Evolutionary conservation across 2,113 vertebrate genomes (phyloP).

Genomic region (Mus musculus): DNA sequence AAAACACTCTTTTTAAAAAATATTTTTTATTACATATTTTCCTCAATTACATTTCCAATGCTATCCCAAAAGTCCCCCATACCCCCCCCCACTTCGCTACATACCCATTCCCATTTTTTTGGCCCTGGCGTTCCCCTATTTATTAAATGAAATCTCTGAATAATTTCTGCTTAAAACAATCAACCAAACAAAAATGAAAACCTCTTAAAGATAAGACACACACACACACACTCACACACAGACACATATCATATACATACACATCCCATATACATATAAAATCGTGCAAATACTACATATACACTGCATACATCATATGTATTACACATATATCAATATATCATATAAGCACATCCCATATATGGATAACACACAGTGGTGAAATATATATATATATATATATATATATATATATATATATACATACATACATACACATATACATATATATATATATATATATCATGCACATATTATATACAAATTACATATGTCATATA

Average conservation of each 20-base stretch:
- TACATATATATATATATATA: not conserved
- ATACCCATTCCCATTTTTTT: too few relatives aligned
- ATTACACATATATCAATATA: not conserved
- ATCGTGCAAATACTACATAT: too few relatives aligned
- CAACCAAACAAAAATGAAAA: too few relatives aligned
- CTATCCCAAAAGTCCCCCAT: too few relatives aligned
- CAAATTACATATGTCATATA: not conserved
- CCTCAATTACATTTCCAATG: too few relatives aligned
- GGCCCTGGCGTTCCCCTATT: too few relatives aligned
- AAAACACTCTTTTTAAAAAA: not conserved
- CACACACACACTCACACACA: not conserved
- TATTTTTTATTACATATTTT: too few relatives aligned
- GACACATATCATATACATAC: too few relatives aligned
- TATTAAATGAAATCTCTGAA: not conserved
- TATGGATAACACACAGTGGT: not conserved
- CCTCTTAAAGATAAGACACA: not conserved
- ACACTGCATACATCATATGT: too few relatives aligned
- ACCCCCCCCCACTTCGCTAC: too few relatives aligned
- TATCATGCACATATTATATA: not conserved
- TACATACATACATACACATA: not conserved
- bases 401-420: not conserved
- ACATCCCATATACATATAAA: too few relatives aligned
- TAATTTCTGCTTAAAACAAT: not conserved
- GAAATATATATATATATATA: too few relatives aligned
- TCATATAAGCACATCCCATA: not conserved